phyloP scores from a whole-genome alignment of 2,113 vertebrate species.

The Formicarius rufipectus region DNA sequence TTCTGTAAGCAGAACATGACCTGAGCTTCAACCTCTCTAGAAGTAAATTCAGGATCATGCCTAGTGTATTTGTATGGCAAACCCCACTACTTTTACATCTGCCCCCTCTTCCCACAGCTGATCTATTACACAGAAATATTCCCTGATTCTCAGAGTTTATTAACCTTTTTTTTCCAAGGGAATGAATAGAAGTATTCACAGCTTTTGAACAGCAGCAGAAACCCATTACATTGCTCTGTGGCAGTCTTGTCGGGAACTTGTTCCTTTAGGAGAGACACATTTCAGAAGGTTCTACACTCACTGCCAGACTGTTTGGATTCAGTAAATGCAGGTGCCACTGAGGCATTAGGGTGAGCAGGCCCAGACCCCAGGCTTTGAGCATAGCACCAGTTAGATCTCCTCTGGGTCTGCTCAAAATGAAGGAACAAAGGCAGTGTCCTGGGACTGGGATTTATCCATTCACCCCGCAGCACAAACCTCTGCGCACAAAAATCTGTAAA shows the following conservation, averaged over 20 bases:
- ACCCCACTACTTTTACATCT: background rate
- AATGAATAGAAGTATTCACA: constrained; percentile 28
- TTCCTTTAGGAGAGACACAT: background rate
- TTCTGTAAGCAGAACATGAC: background rate
- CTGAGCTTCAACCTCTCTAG: background rate
- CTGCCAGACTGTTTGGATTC: background rate
- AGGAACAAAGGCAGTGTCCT: background rate
- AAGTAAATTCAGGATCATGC: background rate
- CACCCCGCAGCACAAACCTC: background rate
- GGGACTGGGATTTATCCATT: background rate
- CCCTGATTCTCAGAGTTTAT: constrained; percentile 27
- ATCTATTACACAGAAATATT: constrained; percentile 4
- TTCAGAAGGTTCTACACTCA: background rate
- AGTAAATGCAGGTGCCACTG: background rate
- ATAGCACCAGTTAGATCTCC: background rate
- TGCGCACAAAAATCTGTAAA: background rate
- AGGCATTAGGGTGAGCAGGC: background rate
- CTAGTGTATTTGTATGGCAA: background rate
- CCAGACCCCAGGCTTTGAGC: background rate
- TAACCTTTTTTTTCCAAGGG: constrained; percentile 22
- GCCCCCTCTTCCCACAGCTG: background rate
- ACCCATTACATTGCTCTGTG: constrained; percentile 22
- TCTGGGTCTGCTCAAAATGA: background rate
- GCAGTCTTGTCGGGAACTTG: background rate
- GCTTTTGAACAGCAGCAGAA: constrained; percentile 40